These are phyloP conservation scores for Romanogobio albipinnatus DNA, from an alignment of 2,113 vertebrate genomes.

Conservation along the genomic window DNA sequence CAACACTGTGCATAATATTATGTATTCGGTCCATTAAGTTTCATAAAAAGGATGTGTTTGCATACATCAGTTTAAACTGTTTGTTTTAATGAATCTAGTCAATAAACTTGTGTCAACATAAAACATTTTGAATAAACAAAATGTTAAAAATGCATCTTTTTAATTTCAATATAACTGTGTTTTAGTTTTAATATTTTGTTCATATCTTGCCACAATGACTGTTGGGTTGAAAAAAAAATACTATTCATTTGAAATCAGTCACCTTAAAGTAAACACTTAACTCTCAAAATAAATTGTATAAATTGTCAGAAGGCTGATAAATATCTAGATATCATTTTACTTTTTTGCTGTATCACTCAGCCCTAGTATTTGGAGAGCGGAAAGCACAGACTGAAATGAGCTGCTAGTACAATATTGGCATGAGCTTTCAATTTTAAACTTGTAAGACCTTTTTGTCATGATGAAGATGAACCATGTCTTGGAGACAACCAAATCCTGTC, in stretches of 20 bases:
- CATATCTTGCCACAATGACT: too few species aligned
- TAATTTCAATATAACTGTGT: too few species aligned
- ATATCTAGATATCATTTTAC: not conserved
- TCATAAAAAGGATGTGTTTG: not conserved
- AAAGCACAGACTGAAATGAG: not conserved
- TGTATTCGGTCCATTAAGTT: not conserved
- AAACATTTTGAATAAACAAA: too few species aligned
- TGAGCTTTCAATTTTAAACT: constrained; percentile 6
- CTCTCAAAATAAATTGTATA: not conserved
- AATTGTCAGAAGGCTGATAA: not conserved
- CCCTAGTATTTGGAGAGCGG: not conserved
- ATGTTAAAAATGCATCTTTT: too few species aligned
- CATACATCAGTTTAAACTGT: not conserved
- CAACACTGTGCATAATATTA: too few species aligned
- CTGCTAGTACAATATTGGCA: constrained; percentile 8
- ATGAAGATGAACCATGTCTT: constrained; percentile 18
- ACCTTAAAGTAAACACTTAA: not conserved
- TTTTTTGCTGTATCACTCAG: not conserved
- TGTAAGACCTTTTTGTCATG: constrained; percentile 14
- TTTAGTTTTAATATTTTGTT: too few species aligned
- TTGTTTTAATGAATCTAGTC: not conserved
- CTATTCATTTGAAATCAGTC: not conserved
- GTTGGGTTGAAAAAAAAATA: too few species aligned
- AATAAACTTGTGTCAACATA: too few species aligned
- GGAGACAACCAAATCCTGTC: constrained; percentile 23